A percentile compares a stretch with the other conserved stretches of the same genome.
These are phyloP conservation scores for Apotomis turbidana DNA, from an alignment of 2,888 invertebrate genomes.

Conservation along the genomic window DNA sequence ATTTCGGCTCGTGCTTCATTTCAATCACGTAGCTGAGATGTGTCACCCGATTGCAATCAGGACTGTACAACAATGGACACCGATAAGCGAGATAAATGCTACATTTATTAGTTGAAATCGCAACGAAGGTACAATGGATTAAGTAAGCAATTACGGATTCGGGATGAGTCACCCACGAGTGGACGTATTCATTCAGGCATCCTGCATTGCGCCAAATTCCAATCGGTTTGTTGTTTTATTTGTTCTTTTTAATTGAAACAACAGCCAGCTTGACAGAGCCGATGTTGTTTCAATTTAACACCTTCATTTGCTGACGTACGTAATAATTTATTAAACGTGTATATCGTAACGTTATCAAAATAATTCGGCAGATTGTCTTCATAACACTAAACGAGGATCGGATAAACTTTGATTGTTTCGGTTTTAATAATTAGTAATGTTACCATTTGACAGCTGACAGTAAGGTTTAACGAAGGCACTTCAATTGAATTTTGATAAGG, in stretches of 20 bases:
- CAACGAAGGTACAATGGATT: constrained; percentile 57
- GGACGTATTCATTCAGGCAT: constrained; percentile 68
- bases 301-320: background rate
- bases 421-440: constrained; percentile 16
- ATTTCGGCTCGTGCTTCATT: constrained; percentile 6
- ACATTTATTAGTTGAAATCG: constrained; percentile 50
- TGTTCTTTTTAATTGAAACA: constrained; percentile 69
- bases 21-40: constrained; percentile 13
- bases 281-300: constrained; percentile 30
- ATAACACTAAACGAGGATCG: constrained; percentile 47
- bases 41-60: constrained; percentile 27
- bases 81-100: constrained; percentile 14
- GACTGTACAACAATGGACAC: constrained; percentile 21
- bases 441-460: constrained; percentile 43
- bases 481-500: constrained; percentile 61
- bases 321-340: background rate
- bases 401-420: background rate
- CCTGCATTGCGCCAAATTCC: constrained; percentile 81
- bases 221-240: constrained; percentile 68
- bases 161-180: constrained; percentile 70
- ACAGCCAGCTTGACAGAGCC: constrained; percentile 52
- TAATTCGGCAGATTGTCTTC: constrained; percentile 49
- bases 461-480: constrained; percentile 49
- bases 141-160: constrained; percentile 66
- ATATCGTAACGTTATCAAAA: constrained; percentile 13